Evolutionary conservation across 2,113 vertebrate genomes (phyloP).

Genomic region (rabbit (Oryctolagus cuniculus)): mOryCun1.1 NC_091448.1:4533001-4533500

Average conservation of each 20-base stretch:
- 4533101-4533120: no score
- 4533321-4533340: neutral
- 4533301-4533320: constrained; percentile 65
- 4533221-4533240: constrained; percentile 3
- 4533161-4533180: neutral
- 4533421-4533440: neutral
- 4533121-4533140: neutral
- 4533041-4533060: neutral
- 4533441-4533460: constrained; percentile 1
- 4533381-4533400: neutral
- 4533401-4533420: neutral
- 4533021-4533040: neutral
- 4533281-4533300: constrained; percentile 43
- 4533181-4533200: neutral
- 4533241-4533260: neutral
- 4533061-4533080: constrained; percentile 1
- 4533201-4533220: neutral
- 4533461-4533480: neutral
- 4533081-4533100: neutral
- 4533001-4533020: neutral
- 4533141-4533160: neutral
- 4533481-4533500: neutral
- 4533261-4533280: constrained; percentile 6
- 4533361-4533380: neutral
- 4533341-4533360: constrained; percentile 4